Evolutionary conservation across 2,113 vertebrate species (phyloP), one percentile per base, ranked within the genome.

Genomic region (Grantiella picta): DNA sequence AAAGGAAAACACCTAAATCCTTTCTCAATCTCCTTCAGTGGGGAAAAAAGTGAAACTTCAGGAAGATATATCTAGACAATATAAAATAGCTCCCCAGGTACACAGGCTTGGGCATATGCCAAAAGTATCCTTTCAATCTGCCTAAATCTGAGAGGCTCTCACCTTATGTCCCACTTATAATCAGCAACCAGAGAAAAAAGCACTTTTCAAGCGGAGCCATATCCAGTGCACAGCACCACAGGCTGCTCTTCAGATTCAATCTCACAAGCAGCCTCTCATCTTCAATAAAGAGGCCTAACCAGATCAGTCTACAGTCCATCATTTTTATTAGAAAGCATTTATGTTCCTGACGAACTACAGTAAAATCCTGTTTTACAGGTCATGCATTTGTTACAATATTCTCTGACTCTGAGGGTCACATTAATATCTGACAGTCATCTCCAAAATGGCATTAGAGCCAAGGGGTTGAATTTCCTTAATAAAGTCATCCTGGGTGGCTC

Each of bases 311-410:
- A 45, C 24, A 91, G 89, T 70, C 75, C 50, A 87, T 87, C 69
- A 82, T 69, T 91, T 94, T 91, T 92, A 79, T 79, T 77, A 82
- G 36, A 65, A 84, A 91, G 45, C 38, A 49, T 73, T 95, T 92
- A 65, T 80, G 57, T 11, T 82, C 9, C 45, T 65, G 44, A 92
- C 73, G 81, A 95, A 61, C 73, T 76, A 57, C 7, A 87, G 49
- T 28, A 82, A 87, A 87, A 87, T 82, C 57, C 82, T 60, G 29
- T 44, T 94, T 89, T 76, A 89, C 56, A 94, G 86, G 72, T 57
- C 80, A 92, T 76, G 53, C 70, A 49, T 89, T 47, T 68, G n/a
- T 76, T 60, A 54, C 12, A 61, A 79, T 57, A 60, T 45, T 87
- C 53, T 86, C 16, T 89, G 33, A 53, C 57, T 95, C 84, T 2